A percentile compares a stretch with the other conserved stretches of the same genome.
Evolutionary conservation across 2,113 vertebrate genomes (phyloP).

Genomic region (Zapus hudsonius): DNA sequence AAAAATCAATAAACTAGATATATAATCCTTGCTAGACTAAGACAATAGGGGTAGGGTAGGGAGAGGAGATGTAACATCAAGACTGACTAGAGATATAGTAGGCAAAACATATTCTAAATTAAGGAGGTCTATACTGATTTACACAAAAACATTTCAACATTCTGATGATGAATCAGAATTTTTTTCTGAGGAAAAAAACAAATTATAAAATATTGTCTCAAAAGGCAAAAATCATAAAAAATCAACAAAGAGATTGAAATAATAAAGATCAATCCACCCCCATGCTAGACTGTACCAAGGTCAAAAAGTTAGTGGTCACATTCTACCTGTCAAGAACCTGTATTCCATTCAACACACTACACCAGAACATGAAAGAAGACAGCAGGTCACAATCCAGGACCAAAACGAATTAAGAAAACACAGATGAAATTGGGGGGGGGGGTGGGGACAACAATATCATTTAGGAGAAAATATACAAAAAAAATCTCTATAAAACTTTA

Average conservation of each 20-base stretch:
- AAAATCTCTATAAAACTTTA: not conserved
- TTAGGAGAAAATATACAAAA: conserved; percentile 25
- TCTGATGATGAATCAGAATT: not conserved
- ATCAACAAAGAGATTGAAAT: not conserved
- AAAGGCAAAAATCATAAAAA: conserved; percentile 1
- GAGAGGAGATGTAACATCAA: not conserved
- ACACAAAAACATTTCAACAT: conserved; percentile 15
- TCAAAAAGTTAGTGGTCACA: not conserved
- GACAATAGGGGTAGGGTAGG: not conserved
- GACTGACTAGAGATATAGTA: not conserved
- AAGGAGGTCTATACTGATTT: not conserved
- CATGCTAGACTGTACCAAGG: not conserved
- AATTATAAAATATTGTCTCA: not conserved
- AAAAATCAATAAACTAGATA: conserved; percentile 13
- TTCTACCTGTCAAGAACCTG: not conserved
- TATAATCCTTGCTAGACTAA: not conserved
- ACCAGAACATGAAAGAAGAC: not conserved
- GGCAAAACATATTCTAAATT: conserved; percentile 9
- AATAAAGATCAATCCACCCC: not conserved
- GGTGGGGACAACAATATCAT: not conserved
- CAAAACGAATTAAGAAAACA: not conserved
- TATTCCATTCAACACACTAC: not conserved
- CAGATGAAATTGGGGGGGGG: not conserved
- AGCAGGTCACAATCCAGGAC: not conserved
- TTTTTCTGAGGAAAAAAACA: conserved; percentile 11